A percentile compares a stretch with the other conserved stretches of the same genome.
These are phyloP conservation scores for Epistrophella euchroma DNA, from an alignment of 2,888 invertebrate genomes.

Conservation along the genomic window DNA sequence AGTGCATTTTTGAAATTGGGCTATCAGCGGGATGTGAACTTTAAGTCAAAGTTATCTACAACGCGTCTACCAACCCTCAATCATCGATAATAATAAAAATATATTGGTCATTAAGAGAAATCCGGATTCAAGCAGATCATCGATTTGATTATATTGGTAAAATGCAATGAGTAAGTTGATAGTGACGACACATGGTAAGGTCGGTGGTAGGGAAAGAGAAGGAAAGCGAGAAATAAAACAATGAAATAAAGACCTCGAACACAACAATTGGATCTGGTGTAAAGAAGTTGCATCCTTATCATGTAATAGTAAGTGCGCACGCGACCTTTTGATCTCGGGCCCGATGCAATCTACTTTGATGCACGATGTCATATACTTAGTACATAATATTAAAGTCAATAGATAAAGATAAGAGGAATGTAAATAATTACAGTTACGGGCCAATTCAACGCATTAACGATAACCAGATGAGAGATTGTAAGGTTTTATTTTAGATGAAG, in stretches of 20 bases:
- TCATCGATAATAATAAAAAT: conserved; percentile 38
- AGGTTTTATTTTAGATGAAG: background rate
- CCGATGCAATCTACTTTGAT: conserved; percentile 32
- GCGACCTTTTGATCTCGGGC: conserved; percentile 49
- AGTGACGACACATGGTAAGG: background rate
- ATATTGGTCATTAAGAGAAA: conserved; percentile 21
- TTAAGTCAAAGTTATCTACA: conserved; percentile 41
- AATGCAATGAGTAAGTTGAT: background rate
- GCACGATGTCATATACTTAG: conserved; percentile 13
- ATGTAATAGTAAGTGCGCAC: conserved; percentile 39
- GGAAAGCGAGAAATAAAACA: background rate
- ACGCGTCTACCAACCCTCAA: conserved; percentile 18
- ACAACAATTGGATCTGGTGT: conserved; percentile 46
- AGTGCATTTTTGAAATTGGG: conserved; percentile 53
- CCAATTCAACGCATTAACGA: background rate
- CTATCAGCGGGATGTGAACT: conserved; percentile 63
- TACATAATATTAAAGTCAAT: conserved; percentile 20
- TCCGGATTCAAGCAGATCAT: conserved; percentile 46
- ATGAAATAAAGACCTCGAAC: background rate
- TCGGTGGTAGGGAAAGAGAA: background rate
- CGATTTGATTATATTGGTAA: background rate
- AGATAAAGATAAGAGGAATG: conserved; percentile 25
- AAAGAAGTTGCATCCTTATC: conserved; percentile 45
- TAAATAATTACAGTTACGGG: conserved; percentile 20
- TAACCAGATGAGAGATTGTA: conserved; percentile 18